These are phyloP conservation scores for Mythimna impura DNA, from an alignment of 2,888 invertebrate genomes.

Conservation along the genomic window DNA sequence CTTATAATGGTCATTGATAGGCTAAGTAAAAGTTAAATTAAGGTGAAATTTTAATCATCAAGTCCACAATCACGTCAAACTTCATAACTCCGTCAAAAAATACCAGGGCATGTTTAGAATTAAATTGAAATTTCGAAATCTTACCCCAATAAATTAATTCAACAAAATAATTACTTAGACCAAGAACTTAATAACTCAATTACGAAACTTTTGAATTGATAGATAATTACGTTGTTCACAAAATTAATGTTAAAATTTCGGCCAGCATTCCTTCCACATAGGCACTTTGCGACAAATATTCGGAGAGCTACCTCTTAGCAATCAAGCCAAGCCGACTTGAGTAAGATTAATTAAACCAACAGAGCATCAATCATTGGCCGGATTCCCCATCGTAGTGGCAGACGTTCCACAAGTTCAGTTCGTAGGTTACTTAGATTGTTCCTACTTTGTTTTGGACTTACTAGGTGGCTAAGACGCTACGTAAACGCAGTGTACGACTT, in stretches of 20 bases:
- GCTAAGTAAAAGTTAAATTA: not conserved
- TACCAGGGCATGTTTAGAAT: not conserved
- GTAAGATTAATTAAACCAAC: conserved; percentile 87
- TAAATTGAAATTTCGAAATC: not conserved
- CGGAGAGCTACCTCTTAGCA: conserved; percentile 68
- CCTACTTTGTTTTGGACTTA: conserved; percentile 53
- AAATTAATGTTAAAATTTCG: conserved; percentile 36
- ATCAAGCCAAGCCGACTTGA: conserved; percentile 82
- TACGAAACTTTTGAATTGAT: conserved; percentile 56
- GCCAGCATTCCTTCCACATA: conserved; percentile 27
- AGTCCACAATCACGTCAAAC: not conserved
- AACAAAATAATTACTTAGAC: conserved; percentile 16
- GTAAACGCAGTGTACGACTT: not conserved
- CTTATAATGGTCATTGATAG: not conserved
- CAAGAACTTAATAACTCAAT: conserved; percentile 33
- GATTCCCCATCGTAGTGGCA: conserved; percentile 74
- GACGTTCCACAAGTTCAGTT: conserved; percentile 73
- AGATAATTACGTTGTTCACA: conserved; percentile 39
- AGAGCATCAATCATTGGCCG: conserved; percentile 85
- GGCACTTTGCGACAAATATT: conserved; percentile 71
- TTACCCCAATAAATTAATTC: conserved; percentile 24
- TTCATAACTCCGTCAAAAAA: not conserved
- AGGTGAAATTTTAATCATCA: not conserved
- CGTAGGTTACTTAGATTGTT: conserved; percentile 67
- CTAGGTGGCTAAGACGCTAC: conserved; percentile 18